phyloP scores from a whole-genome alignment of 2,888 invertebrate species.

The Seira sanloemensis region DNA sequence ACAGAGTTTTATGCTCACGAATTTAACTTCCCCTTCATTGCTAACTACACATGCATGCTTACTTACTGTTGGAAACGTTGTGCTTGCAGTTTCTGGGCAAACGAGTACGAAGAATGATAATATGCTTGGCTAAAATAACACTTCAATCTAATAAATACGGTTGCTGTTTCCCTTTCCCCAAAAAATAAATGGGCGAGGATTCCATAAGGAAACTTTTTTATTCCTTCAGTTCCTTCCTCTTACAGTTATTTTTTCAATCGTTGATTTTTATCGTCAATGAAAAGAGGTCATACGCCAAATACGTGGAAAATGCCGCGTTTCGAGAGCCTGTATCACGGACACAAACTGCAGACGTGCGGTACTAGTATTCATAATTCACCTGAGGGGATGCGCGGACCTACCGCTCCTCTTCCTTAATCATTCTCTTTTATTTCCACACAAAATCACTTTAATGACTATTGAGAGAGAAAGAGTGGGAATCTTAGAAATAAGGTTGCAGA shows the following conservation, averaged over 20 bases:
- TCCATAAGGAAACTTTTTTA: conserved; percentile 44
- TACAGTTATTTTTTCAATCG: conserved; percentile 25
- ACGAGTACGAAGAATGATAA: neutral
- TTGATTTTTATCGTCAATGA: conserved; percentile 33
- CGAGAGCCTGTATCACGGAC: too few relatives aligned
- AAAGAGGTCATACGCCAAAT: conserved; percentile 14
- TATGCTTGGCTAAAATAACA: neutral
- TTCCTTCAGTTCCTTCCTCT: conserved; percentile 39
- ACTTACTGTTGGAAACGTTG: neutral
- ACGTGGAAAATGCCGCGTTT: neutral
- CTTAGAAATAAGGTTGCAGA: too few relatives aligned
- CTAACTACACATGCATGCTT: too few relatives aligned
- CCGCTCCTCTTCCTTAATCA: too few relatives aligned
- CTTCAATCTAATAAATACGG: conserved; percentile 44
- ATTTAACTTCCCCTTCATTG: neutral
- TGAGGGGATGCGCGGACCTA: too few relatives aligned
- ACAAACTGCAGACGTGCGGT: too few relatives aligned
- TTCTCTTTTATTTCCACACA: too few relatives aligned
- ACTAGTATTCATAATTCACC: too few relatives aligned
- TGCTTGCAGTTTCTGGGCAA: neutral
- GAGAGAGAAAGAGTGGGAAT: too few relatives aligned
- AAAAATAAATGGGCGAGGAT: conserved; percentile 32
- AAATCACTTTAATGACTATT: too few relatives aligned
- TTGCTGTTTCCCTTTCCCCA: conserved; percentile 38
- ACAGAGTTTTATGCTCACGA: neutral